Conservation (phyloP, 1,140 invertebrate species). For the Mizuhopecten yessoensis region DNA sequence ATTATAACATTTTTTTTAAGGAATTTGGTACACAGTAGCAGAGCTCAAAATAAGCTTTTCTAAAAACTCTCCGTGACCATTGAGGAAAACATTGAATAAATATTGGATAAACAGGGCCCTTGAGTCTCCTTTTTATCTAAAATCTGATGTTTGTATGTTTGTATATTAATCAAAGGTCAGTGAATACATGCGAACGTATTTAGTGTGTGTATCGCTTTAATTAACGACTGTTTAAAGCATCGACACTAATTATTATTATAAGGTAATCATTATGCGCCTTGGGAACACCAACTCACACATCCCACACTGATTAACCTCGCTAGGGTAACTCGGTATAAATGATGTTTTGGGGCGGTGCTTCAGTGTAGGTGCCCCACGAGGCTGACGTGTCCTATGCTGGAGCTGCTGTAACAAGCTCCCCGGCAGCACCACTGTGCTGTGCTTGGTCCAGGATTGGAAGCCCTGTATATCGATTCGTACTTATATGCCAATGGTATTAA, state of each 20-base stretch:
- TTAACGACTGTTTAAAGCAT: not conserved
- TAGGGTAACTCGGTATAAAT: not conserved
- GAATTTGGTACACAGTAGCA: too few relatives aligned
- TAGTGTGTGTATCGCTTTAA: too few relatives aligned
- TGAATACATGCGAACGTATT: too few relatives aligned
- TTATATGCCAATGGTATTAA: not conserved
- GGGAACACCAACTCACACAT: not conserved
- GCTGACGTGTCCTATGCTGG: not conserved
- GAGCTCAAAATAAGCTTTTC: too few relatives aligned
- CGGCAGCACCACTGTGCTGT: not conserved
- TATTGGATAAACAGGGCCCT: too few relatives aligned
- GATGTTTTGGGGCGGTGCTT: not conserved
- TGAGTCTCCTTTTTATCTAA: too few relatives aligned
- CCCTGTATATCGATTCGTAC: constrained; percentile 8
- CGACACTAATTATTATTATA: not conserved
- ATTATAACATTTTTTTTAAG: too few relatives aligned
- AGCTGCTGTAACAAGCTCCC: not conserved
- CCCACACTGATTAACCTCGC: not conserved
- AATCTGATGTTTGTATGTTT: too few relatives aligned
- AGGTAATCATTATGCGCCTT: not conserved
- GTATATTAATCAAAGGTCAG: too few relatives aligned
- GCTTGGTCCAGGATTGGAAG: not conserved
- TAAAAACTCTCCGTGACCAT: too few relatives aligned
- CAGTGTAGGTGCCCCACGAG: not conserved
- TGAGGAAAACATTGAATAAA: too few relatives aligned